phyloP scores from a whole-genome alignment of 2,797 vertebrate genomes.

The Melanitta fusca region DNA sequence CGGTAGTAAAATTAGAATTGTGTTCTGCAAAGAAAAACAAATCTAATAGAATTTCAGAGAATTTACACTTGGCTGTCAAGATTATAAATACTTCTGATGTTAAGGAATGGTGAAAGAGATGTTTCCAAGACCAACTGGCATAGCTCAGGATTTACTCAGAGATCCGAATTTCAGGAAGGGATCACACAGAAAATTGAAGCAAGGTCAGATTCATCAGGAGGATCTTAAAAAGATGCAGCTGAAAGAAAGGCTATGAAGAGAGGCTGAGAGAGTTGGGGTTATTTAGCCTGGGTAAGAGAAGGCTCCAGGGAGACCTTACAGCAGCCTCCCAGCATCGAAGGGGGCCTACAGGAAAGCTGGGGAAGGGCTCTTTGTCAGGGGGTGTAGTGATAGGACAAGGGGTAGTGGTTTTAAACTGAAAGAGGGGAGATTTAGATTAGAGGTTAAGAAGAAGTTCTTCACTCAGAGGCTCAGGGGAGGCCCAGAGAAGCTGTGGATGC shows the following conservation, averaged over 20 bases:
- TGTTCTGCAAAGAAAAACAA: background rate
- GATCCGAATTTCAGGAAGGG: background rate
- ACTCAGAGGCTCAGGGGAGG: background rate
- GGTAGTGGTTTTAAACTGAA: background rate
- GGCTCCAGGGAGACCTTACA: background rate
- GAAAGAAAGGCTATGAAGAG: background rate
- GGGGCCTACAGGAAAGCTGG: background rate
- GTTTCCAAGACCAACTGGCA: background rate
- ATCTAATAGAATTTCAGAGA: background rate
- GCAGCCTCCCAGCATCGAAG: background rate
- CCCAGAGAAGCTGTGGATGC: background rate
- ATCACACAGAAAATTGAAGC: background rate
- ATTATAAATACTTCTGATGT: background rate
- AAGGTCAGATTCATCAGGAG: background rate
- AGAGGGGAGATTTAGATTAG: background rate
- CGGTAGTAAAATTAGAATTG: background rate
- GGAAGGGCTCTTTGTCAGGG: background rate
- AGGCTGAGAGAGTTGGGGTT: background rate
- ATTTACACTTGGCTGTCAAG: background rate
- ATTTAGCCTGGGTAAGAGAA: background rate
- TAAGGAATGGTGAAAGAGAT: background rate
- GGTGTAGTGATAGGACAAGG: background rate
- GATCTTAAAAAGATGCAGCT: background rate
- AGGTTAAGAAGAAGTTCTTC: background rate
- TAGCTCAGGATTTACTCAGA: background rate